Conservation (phyloP, 2,888 invertebrate genomes). For the Helobdella robusta region DNA sequence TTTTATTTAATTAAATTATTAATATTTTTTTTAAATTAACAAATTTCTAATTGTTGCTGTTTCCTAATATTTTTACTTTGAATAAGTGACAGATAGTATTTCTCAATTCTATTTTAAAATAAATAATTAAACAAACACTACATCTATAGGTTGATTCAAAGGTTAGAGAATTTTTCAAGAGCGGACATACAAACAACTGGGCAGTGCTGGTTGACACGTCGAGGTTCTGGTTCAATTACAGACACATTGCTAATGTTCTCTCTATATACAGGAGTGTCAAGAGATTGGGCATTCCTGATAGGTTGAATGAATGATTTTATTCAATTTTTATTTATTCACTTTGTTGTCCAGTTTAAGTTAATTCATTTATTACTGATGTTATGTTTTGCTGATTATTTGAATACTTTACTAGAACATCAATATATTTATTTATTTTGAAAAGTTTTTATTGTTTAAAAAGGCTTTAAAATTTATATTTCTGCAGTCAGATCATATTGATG, state of each 20-base stretch:
- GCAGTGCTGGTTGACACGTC: conserved; percentile 97
- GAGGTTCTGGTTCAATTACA: conserved; percentile 98
- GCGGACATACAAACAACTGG: conserved; percentile 91
- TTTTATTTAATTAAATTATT: not conserved
- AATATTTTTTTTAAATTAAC: not conserved
- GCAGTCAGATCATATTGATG: conserved; percentile 89
- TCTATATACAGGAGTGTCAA: conserved; percentile 97
- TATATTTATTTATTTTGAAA: too few species aligned
- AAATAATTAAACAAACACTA: too few species aligned
- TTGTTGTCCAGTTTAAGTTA: too few species aligned
- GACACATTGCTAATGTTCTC: conserved; percentile 95
- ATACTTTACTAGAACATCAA: too few species aligned
- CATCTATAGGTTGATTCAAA: conserved; percentile 19
- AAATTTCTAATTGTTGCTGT: not conserved
- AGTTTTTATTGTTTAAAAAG: too few species aligned
- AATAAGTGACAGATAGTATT: not conserved
- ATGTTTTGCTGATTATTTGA: too few species aligned
- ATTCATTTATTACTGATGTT: conserved; percentile 16
- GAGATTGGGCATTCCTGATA: conserved; percentile 91
- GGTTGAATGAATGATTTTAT: conserved; percentile 43
- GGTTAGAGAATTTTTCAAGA: conserved; percentile 40
- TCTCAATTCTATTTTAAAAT: not conserved
- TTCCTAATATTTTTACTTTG: not conserved
- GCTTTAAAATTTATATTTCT: conserved; percentile 33
- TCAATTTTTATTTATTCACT: conserved; percentile 7